Conservation (phyloP, 2,113 vertebrate species). For the Hoplias malabaricus region DNA sequence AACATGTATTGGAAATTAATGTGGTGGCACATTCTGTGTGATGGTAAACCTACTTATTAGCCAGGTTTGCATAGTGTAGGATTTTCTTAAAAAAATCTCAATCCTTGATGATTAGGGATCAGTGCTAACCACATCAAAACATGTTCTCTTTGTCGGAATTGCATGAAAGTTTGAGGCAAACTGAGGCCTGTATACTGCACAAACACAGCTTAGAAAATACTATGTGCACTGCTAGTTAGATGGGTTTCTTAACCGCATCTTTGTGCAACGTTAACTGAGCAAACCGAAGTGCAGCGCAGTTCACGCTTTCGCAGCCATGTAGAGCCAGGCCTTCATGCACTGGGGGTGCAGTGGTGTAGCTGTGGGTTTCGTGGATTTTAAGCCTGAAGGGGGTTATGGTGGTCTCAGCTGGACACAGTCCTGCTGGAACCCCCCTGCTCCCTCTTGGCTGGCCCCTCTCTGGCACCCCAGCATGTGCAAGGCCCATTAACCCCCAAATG, state of each 20-base stretch:
- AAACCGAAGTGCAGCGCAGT: neutral
- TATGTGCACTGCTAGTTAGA: too few species aligned
- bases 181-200: too few species aligned
- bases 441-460: conserved; percentile 39
- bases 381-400: conserved; percentile 35
- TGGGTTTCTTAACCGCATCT: neutral
- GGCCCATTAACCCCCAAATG: conserved; percentile 78
- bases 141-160: too few species aligned
- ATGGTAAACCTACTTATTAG: too few species aligned
- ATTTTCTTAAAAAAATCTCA: too few species aligned
- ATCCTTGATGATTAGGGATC: too few species aligned
- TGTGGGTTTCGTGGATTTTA: conserved; percentile 38
- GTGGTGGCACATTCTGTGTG: too few species aligned
- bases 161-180: too few species aligned
- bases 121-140: too few species aligned
- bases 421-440: conserved; percentile 38
- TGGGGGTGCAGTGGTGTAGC: conserved; percentile 12
- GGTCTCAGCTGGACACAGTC: conserved; percentile 49
- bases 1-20: too few species aligned
- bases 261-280: neutral
- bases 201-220: too few species aligned
- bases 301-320: neutral
- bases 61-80: too few species aligned
- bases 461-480: conserved; percentile 63
- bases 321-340: neutral